Percentiles rank a stretch among this genome's conserved stretches.
Evolutionary conservation across 2,797 vertebrate genomes (phyloP).

Genomic region (Pseudomugil gertrudae): DNA sequence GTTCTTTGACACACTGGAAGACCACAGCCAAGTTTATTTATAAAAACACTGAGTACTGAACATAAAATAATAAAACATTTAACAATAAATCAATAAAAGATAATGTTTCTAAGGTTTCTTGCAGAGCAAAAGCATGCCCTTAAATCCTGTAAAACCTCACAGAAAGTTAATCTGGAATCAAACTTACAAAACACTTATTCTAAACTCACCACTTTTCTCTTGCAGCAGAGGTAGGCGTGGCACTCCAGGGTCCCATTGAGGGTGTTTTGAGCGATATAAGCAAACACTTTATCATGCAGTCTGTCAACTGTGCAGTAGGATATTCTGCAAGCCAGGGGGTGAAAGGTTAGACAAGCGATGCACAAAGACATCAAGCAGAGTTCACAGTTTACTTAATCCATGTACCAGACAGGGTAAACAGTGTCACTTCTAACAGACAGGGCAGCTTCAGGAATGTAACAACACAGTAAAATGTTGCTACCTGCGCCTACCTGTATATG

Average conservation of each 20-base stretch:
- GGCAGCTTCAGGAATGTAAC: background rate
- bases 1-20: constrained; percentile 33
- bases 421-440: background rate
- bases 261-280: constrained; percentile 94
- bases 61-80: too few relatives aligned
- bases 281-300: constrained; percentile 92
- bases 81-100: too few relatives aligned
- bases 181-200: background rate
- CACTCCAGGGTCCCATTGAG: constrained; percentile 92
- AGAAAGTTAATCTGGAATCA: background rate
- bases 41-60: too few relatives aligned
- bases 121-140: background rate
- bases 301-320: constrained; percentile 98
- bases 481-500: constrained; percentile 89
- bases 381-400: constrained; percentile 2
- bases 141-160: background rate
- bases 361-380: background rate
- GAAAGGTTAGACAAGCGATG: constrained; percentile 39
- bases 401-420: background rate
- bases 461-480: background rate
- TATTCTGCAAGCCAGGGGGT: constrained; percentile 82
- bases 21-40: too few relatives aligned
- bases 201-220: constrained; percentile 91
- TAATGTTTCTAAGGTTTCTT: constrained; percentile 56
- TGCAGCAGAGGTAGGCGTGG: constrained; percentile 94